Conservation (phyloP, 2,113 vertebrate species). For the Ivindomyrus marchei region DNA sequence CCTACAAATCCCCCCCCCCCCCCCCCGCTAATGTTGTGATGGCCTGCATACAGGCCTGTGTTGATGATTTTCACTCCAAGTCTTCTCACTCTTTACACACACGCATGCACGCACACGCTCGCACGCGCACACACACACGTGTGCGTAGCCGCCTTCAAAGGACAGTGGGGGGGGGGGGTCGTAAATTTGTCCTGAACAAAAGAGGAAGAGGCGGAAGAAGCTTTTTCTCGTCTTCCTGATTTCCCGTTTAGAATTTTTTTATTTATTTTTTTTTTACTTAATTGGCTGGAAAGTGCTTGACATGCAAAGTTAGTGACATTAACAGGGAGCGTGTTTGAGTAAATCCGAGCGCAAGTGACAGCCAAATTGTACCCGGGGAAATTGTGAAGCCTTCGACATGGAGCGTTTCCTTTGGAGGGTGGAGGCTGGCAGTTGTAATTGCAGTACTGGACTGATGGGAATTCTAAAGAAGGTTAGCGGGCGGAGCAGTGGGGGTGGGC, state of each 20-base stretch:
- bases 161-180: slow-evolving; percentile 82
- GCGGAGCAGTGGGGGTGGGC: slow-evolving; percentile 20
- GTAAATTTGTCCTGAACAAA: slow-evolving; percentile 89
- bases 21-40: slow-evolving; percentile 48
- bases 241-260: slow-evolving; percentile 72
- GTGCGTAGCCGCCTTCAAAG: slow-evolving; percentile 23
- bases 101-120: neutral
- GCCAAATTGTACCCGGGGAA: slow-evolving; percentile 99
- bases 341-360: slow-evolving; percentile 99
- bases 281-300: slow-evolving; percentile 99
- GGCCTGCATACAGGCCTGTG: neutral
- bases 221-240: slow-evolving; percentile 98
- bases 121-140: neutral
- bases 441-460: slow-evolving; percentile 76
- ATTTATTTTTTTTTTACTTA: slow-evolving; percentile 75
- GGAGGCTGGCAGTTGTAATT: slow-evolving; percentile 71
- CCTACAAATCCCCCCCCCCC: slow-evolving; percentile 39
- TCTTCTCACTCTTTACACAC: neutral
- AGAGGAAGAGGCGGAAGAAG: slow-evolving; percentile 70
- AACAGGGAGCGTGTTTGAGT: slow-evolving; percentile 80
- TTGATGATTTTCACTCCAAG: slow-evolving; percentile 37
- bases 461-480: slow-evolving; percentile 38
- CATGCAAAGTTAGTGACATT: slow-evolving; percentile 99
- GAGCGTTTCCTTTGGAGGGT: slow-evolving; percentile 74
- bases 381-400: slow-evolving; percentile 99